Evolutionary conservation across 1,140 invertebrate genomes (phyloP), one percentile per base, ranked within the genome.

Genomic region (Scaptomyza pallida): DNA sequence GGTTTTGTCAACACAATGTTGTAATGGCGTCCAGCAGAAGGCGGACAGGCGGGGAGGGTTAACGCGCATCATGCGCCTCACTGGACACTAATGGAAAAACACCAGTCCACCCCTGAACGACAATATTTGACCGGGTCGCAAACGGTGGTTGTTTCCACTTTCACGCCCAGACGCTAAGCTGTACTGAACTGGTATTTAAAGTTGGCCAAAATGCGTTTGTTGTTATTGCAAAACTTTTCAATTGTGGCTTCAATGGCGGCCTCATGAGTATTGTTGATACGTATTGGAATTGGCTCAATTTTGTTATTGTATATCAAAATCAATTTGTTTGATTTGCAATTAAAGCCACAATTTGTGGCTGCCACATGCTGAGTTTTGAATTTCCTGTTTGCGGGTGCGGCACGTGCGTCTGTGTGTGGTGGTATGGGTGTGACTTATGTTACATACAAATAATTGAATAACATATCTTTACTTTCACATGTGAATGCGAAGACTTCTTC

Each of bases 81-180:
- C 78, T 82, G 82, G 82, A 75, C 82, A 82, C 82, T 88, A 88
- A 88, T 88, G 75, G 75, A 88, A 88, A 83, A 88, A 89, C 57
- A 41, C 60, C n/a, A n/a, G 51, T 64, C 44, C 51, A 62, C 48
- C 56, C 47, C 15, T 17, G 44, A 23, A n/a, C 48, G 2, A 30
- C 61, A 41, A 10, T 10, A 43, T 37, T 30, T 52, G 23, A 21
- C 37, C n/a, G 60, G 48, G 33, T 23, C 33, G 50, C 45, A 33
- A 50, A 9, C 8, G 76, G 76, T 83, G 79, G 79, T 78, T 78
- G 75, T 72, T 65, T 75, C 45, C 60, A 41, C 67, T 74, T 74
- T 70, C 65, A 63, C 54, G 54, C 71, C 59, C 56, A 65, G 47
- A 26, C 26, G 13, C 41, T 17, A 56, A n/a, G n/a, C n/a, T n/a